Evolutionary conservation across 2,888 invertebrate species (phyloP), one percentile per base, ranked within the genome.

Genomic region (Lingula anatina): DNA sequence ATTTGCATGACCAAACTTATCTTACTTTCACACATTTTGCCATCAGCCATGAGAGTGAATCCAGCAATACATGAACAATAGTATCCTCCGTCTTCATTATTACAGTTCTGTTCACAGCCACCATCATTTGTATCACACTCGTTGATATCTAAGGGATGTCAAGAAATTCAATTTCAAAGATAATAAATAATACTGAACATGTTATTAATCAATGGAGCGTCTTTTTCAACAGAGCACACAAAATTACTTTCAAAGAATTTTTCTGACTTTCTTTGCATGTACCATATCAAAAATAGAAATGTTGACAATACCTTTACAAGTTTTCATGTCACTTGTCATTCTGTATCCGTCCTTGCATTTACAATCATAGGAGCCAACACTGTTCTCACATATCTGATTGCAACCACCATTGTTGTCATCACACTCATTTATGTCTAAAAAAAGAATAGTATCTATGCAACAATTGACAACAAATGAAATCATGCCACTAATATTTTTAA

Each of bases 71-170:
- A 59, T 18, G 43, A 46, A 43, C 60, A 60, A 21, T 21, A 7
- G 35, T 42, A 56, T 27, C 48, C 47, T 20, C 60, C 60, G 7
- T 47, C 46, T 23, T 37, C 20, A 46, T 60, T 60, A 25, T 36
- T 41, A 42, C 60, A 60, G 18, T 27, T 18, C 39, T 60, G 57
- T 24, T 48, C 42, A 46, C 60, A 60, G n/a, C 53, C 54, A 3
- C 52, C 58, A 45, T 58, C 56, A 18, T 23, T 37, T 9, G 25
- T 37, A 3, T 27, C 9, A 39, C 60, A 60, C 41, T 60, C 60
- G 45, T 60, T 42, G 9, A 56, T 48, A 27, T 60, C 60, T 60
- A 36, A 2, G 24, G 18, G 7, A 39, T 20, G 9, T 12, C 9
- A 31, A 12, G 15, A 31, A 31, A 31, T 15, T 31, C 15, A 9